Percentiles rank a stretch among this genome's conserved stretches.
Evolutionary conservation across 1,140 invertebrate genomes (phyloP).

Genomic region (Cyclina sinensis): DNA sequence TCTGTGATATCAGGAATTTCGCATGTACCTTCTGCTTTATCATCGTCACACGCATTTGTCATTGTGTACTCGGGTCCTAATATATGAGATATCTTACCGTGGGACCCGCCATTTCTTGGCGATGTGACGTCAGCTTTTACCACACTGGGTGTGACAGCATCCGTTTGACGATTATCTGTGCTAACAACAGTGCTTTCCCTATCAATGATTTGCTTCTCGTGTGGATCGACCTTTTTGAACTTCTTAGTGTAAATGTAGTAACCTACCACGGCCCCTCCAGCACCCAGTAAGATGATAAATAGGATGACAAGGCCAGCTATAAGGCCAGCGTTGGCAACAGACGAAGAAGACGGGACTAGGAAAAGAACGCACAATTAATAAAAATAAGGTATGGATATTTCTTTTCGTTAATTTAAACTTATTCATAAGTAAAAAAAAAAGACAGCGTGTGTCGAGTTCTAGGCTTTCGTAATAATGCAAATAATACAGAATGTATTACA

Average conservation of each 20-base stretch:
- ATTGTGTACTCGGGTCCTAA: conserved; percentile 65
- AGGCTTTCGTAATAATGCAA: too few relatives aligned
- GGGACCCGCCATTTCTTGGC: conserved; percentile 42
- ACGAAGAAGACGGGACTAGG: neutral
- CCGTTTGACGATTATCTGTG: neutral
- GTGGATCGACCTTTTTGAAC: conserved; percentile 55
- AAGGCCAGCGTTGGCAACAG: conserved; percentile 4
- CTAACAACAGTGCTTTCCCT: conserved; percentile 18
- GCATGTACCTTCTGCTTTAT: neutral
- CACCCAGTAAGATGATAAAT: neutral
- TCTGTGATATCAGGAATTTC: neutral
- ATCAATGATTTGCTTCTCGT: conserved; percentile 53
- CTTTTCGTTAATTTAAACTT: too few relatives aligned
- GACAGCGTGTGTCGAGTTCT: too few relatives aligned
- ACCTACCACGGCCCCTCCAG: conserved; percentile 45
- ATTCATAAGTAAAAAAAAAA: too few relatives aligned
- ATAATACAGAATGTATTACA: too few relatives aligned
- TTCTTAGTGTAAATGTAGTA: conserved; percentile 60
- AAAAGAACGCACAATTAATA: neutral
- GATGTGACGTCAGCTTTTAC: conserved; percentile 47
- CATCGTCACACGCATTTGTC: conserved; percentile 55
- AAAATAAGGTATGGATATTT: neutral
- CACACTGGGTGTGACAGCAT: conserved; percentile 59
- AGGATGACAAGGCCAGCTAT: conserved; percentile 13
- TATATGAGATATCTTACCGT: conserved; percentile 63